These are phyloP conservation scores for Pycnomerus fuliginosus DNA, from an alignment of 2,888 invertebrate species.

Conservation along the genomic window DNA sequence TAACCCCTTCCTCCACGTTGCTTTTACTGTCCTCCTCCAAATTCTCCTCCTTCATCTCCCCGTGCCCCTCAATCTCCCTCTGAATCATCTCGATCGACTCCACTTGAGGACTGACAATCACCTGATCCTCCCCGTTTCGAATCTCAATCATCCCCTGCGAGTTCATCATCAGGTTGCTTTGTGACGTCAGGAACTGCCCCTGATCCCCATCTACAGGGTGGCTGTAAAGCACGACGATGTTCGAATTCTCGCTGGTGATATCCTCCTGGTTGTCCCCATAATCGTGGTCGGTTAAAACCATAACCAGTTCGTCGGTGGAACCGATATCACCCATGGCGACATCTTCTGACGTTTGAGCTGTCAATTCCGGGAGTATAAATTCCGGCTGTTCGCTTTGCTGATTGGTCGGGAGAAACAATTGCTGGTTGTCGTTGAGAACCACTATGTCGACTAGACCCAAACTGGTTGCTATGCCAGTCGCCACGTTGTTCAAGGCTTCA, in stretches of 20 bases:
- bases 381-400: slow-evolving; percentile 40
- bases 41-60: slow-evolving; percentile 40
- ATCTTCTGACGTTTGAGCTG: slow-evolving; percentile 31
- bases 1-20: slow-evolving; percentile 19
- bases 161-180: slow-evolving; percentile 53
- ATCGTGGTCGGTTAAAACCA: slow-evolving; percentile 63
- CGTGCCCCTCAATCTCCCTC: slow-evolving; percentile 46
- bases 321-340: slow-evolving; percentile 52
- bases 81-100: slow-evolving; percentile 54
- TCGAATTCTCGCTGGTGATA: slow-evolving; percentile 58
- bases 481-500: slow-evolving; percentile 57
- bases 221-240: slow-evolving; percentile 65
- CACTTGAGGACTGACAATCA: no score
- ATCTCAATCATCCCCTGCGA: slow-evolving; percentile 50
- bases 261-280: slow-evolving; percentile 58
- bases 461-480: slow-evolving; percentile 60
- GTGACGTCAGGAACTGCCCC: slow-evolving; percentile 56
- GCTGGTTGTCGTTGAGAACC: slow-evolving; percentile 62
- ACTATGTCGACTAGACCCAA: slow-evolving; percentile 59
- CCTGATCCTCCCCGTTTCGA: slow-evolving; percentile 43
- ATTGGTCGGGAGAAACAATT: slow-evolving; percentile 56
- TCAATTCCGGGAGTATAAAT: slow-evolving; percentile 51
- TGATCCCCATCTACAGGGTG: slow-evolving; percentile 60
- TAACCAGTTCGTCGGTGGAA: slow-evolving; percentile 61
- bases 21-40: slow-evolving; percentile 43